phyloP scores from a whole-genome alignment of 2,797 vertebrate species.

The Dipus sagitta region DNA sequence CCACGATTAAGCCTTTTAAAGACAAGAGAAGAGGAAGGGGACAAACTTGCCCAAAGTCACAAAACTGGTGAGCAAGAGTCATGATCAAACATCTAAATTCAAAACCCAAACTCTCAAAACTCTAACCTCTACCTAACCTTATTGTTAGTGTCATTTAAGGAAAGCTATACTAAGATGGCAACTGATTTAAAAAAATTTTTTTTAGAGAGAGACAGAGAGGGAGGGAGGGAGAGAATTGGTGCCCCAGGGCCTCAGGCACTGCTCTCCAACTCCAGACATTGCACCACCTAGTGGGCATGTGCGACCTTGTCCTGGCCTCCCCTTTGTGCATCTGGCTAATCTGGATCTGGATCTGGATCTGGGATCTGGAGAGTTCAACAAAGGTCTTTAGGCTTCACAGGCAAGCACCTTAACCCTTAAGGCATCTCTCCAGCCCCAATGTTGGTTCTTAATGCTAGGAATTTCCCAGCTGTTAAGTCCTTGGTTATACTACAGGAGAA shows the following conservation, averaged over 20 bases:
- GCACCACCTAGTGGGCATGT: too few relatives aligned
- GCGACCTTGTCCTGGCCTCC: too few relatives aligned
- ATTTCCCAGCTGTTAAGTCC: neutral
- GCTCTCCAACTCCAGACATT: too few relatives aligned
- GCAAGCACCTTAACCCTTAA: too few relatives aligned
- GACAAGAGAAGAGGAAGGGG: neutral
- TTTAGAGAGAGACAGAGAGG: too few relatives aligned
- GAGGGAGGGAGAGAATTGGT: too few relatives aligned
- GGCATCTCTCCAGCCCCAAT: neutral
- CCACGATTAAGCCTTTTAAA: constrained; percentile 15
- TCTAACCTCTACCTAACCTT: neutral
- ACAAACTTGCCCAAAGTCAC: neutral
- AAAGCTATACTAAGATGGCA: neutral
- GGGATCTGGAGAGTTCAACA: too few relatives aligned
- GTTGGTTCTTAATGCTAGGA: neutral
- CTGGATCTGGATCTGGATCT: too few relatives aligned
- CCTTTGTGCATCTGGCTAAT: too few relatives aligned
- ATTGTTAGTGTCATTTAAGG: neutral
- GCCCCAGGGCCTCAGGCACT: too few relatives aligned
- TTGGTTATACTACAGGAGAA: neutral
- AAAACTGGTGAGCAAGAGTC: constrained; percentile 2
- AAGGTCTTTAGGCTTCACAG: too few relatives aligned
- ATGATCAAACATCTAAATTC: constrained; percentile 24
- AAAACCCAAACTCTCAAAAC: constrained; percentile 25
- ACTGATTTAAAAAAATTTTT: too few relatives aligned